Conservation (phyloP, 2,113 vertebrate species). For the Anoplopoma fimbria region DNA sequence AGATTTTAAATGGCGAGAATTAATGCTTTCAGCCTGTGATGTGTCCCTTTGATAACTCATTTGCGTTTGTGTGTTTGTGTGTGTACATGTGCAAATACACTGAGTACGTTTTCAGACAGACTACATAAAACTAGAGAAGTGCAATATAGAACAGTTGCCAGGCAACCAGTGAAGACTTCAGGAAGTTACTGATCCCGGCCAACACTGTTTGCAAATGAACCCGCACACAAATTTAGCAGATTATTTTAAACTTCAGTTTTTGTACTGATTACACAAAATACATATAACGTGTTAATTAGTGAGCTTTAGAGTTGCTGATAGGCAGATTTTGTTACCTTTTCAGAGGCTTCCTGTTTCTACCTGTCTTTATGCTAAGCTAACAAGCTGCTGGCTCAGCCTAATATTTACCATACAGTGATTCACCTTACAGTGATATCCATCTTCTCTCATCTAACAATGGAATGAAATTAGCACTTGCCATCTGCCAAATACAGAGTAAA, state of each 20-base stretch:
- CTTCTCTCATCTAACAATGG: neutral
- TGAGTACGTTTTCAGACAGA: neutral
- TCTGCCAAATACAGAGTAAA: neutral
- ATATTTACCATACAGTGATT: neutral
- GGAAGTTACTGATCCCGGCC: neutral
- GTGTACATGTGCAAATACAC: too few relatives aligned
- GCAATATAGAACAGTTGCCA: neutral
- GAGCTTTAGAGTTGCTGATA: neutral
- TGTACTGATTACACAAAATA: neutral
- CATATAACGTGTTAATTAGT: neutral
- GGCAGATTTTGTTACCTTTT: neutral
- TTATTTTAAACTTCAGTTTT: neutral
- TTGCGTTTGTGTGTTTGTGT: too few relatives aligned
- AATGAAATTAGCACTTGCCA: neutral
- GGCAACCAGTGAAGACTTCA: neutral
- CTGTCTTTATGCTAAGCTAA: neutral
- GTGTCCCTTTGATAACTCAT: neutral
- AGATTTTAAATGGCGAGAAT: neutral
- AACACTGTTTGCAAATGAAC: neutral
- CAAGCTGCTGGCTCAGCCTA: neutral
- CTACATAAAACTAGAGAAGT: neutral
- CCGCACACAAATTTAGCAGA: neutral
- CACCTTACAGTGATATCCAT: neutral
- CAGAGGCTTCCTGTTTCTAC: neutral
- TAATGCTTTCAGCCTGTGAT: neutral